These are phyloP conservation scores for Microtus montanus DNA, from an alignment of 2,113 vertebrate species.

Conservation along the genomic window DNA sequence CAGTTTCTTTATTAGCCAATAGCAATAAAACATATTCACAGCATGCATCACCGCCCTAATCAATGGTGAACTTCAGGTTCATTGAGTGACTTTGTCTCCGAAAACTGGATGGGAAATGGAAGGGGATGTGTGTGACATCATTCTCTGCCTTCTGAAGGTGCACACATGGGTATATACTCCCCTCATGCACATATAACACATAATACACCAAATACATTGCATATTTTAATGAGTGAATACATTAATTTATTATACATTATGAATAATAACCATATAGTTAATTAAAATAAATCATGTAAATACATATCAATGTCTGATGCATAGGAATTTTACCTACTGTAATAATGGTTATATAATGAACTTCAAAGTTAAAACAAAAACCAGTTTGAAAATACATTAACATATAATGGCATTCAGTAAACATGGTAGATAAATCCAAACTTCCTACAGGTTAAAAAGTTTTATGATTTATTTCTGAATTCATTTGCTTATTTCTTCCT, in stretches of 20 bases:
- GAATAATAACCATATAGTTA: not conserved
- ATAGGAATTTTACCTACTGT: not conserved
- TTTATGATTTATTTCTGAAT: not conserved
- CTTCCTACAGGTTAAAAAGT: not conserved
- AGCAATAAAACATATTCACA: too few species aligned
- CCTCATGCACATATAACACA: not conserved
- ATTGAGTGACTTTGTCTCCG: not conserved
- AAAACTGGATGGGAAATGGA: not conserved
- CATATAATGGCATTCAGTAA: not conserved
- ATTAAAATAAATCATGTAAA: too few species aligned
- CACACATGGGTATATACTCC: not conserved
- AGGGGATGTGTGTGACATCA: not conserved
- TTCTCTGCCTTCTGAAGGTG: not conserved
- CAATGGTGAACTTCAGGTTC: not conserved
- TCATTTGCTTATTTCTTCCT: not conserved
- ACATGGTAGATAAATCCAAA: not conserved
- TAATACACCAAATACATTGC: not conserved
- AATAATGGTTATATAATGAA: not conserved
- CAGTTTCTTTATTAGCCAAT: too few species aligned
- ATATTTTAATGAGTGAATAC: not conserved
- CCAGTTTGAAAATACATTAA: not conserved
- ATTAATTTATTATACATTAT: not conserved
- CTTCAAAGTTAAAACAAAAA: constrained; percentile 35
- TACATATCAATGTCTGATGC: not conserved
- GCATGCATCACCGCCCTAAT: too few species aligned